These are phyloP conservation scores for Ceryle rudis DNA, from an alignment of 2,797 vertebrate genomes.

Conservation along the genomic window DNA sequence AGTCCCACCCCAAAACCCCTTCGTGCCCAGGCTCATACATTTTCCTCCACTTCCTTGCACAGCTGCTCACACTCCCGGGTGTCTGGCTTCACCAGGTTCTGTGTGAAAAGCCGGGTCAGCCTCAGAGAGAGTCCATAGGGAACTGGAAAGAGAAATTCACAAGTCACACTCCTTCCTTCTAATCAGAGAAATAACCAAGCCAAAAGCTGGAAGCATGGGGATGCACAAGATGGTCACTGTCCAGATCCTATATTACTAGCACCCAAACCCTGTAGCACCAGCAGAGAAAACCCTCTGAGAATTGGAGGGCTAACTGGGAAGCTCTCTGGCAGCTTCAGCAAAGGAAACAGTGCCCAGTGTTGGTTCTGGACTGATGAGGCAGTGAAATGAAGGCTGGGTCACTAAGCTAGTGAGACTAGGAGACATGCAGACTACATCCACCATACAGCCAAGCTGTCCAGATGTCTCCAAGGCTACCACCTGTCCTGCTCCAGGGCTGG, in stretches of 20 bases:
- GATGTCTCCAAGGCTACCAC: background rate
- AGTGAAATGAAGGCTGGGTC: background rate
- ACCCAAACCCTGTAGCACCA: background rate
- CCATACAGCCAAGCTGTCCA: fast-evolving
- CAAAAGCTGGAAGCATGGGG: background rate
- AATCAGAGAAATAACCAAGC: background rate
- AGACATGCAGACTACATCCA: background rate
- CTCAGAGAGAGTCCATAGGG: constrained; percentile 89
- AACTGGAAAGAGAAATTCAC: constrained; percentile 65
- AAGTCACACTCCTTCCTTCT: background rate
- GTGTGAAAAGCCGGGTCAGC: constrained; percentile 87
- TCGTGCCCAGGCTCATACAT: constrained; percentile 76
- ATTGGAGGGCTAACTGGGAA: background rate
- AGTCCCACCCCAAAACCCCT: background rate
- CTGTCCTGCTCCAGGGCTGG: background rate
- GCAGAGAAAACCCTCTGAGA: background rate
- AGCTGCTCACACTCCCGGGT: constrained; percentile 87
- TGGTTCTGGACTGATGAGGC: background rate
- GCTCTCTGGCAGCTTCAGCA: background rate
- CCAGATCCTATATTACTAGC: background rate
- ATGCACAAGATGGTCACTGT: fast-evolving
- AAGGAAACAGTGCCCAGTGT: background rate
- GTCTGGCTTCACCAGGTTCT: constrained; percentile 85
- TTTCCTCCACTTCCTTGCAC: constrained; percentile 89
- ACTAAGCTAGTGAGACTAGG: background rate